phyloP scores from a whole-genome alignment of 2,113 vertebrate genomes.

The Redunca redunca region DNA sequence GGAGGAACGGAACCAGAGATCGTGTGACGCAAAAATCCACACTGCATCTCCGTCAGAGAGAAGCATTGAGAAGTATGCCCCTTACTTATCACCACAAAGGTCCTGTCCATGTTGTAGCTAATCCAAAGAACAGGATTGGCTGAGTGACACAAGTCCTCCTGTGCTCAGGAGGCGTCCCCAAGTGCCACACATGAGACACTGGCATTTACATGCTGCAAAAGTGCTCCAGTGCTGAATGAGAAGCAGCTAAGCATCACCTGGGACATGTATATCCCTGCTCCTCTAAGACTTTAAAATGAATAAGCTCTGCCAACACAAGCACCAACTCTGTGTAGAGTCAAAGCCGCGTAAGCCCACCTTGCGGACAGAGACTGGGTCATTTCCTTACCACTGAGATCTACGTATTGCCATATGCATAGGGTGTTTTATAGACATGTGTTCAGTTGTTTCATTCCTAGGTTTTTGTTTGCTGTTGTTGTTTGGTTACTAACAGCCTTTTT shows the following conservation, averaged over 20 bases:
- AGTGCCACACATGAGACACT: neutral
- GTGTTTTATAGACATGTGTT: neutral
- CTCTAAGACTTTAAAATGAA: conserved; percentile 5
- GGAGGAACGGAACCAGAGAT: neutral
- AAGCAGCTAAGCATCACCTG: neutral
- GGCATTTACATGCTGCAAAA: conserved; percentile 37
- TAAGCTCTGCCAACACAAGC: neutral
- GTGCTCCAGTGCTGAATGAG: conserved; percentile 9
- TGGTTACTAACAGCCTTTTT: neutral
- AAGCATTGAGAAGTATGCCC: conserved; percentile 31
- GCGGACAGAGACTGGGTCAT: neutral
- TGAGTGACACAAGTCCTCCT: neutral
- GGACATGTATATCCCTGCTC: neutral
- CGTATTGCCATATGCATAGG: neutral
- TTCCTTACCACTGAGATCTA: neutral
- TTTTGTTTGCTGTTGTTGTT: neutral
- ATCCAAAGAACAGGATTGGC: conserved; percentile 2
- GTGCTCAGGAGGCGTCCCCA: neutral
- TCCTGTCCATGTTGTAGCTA: neutral
- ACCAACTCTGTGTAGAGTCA: neutral
- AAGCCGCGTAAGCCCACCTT: neutral
- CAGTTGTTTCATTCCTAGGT: neutral
- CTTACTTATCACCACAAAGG: conserved; percentile 18
- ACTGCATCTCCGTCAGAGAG: neutral
- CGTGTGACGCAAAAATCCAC: conserved; percentile 17